Evolutionary conservation across 2,797 vertebrate species (phyloP).

Genomic region (Rachycentron canadum): DNA sequence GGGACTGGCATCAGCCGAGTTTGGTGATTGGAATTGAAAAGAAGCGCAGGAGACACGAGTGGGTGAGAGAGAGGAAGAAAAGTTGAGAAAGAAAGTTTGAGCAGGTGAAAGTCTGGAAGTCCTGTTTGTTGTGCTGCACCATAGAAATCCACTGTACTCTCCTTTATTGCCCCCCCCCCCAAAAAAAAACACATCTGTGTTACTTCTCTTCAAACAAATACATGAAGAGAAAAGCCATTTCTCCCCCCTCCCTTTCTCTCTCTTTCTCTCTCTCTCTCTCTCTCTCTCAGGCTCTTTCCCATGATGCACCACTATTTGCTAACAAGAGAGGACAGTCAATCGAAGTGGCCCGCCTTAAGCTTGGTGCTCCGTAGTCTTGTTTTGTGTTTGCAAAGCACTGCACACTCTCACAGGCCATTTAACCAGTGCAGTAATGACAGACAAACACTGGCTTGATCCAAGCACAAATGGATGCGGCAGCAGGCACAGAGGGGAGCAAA

Average conservation of each 20-base stretch:
- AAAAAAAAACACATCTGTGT: slow-evolving; percentile 6
- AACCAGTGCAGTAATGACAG: slow-evolving; percentile 62
- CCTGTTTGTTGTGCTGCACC: no score
- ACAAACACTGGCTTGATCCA: slow-evolving; percentile 54
- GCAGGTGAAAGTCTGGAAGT: not conserved
- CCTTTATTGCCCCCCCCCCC: slow-evolving; percentile 11
- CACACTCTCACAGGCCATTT: slow-evolving; percentile 68
- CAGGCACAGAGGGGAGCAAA: slow-evolving; percentile 19
- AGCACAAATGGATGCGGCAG: slow-evolving; percentile 57
- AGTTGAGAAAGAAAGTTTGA: slow-evolving; percentile 10
- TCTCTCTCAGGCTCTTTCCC: slow-evolving; percentile 49
- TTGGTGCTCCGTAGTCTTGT: slow-evolving; percentile 45
- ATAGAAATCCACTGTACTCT: not conserved
- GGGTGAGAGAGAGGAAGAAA: not conserved
- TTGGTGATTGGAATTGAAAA: not conserved
- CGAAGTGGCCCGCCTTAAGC: slow-evolving; percentile 71
- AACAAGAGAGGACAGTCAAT: slow-evolving; percentile 82
- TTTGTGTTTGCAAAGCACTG: slow-evolving; percentile 67
- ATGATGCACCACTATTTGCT: slow-evolving; percentile 62
- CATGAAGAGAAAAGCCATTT: slow-evolving; percentile 36
- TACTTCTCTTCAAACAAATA: slow-evolving; percentile 45
- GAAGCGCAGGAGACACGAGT: not conserved
- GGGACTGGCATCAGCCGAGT: not conserved
- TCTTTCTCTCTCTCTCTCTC: not conserved
- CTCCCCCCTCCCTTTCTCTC: not conserved